Base-by-base conservation (phyloP, 2,113 vertebrate genomes). In the Lampris incognitus region DNA sequence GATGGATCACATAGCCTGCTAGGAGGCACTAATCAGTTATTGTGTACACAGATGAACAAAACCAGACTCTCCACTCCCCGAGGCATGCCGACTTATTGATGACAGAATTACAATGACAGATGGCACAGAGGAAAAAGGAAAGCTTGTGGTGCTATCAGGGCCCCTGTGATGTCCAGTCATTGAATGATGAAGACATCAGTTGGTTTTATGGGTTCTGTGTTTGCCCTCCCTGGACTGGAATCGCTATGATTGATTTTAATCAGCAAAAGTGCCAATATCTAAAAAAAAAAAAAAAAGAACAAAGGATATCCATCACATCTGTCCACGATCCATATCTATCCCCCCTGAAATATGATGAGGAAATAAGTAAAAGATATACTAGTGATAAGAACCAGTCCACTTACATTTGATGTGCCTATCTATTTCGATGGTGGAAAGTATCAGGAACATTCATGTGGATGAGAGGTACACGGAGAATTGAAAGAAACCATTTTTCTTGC, bases 21-120 rank as follows among this genome's bases (percentile, higher is more conserved):
- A 9, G 38, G 44, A 72, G 44, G 69, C 58, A 62, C 56, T 46
- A 64, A 71, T n/a, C 10, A 74, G 60, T 50, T 6, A 44, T 41
- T 57, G 48, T 2, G 57, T 40, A 59, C 51, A 62, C 2, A 40
- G 60, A 46, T 6, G 50, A 65, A 49, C 13, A 51, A 49, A 50
- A 51, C 3, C 10, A 55, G 2, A 65, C 3, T 5, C 38, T 39
- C 9, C 10, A 48, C 56, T 60, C 54, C 64, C 24, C 9, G 67
- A 71, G 57, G 40, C 41, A 66, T 3, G 8, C 11, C 41, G 41
- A 50, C 37, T 48, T 62, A 46, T 46, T 63, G 9, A 54, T 55
- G 67, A 57, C n/a, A 50, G 24, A 66, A 41, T 52, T 60, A 68
- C 6, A 49, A 36, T 41, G 50, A 48, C 56, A 65, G 69, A 77